Evolutionary conservation across 2,888 invertebrate genomes (phyloP).

Genomic region (Litoditis marina): DNA sequence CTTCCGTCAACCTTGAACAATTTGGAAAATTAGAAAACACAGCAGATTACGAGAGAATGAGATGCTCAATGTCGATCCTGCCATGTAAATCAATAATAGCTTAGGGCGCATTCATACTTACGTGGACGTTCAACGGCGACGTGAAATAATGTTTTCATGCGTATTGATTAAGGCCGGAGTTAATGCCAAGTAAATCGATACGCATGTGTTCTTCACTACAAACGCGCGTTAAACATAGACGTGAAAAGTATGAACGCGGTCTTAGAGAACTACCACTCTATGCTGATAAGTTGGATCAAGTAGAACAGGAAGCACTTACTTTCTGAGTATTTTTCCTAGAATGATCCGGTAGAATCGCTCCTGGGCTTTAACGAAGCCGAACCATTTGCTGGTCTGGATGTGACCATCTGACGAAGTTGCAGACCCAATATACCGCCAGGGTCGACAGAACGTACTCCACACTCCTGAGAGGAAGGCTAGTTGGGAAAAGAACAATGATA

Average conservation of each 20-base stretch:
- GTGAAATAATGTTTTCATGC: too few relatives aligned
- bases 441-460: constrained; percentile 36
- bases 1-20: constrained; percentile 20
- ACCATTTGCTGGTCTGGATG: constrained; percentile 10
- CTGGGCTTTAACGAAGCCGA: constrained; percentile 28
- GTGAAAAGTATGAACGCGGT: too few relatives aligned
- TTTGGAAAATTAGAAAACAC: too few relatives aligned
- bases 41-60: not conserved
- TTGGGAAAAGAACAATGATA: not conserved
- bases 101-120: too few relatives aligned
- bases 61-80: too few relatives aligned
- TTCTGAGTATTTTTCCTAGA: constrained; percentile 42
- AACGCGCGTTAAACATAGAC: too few relatives aligned
- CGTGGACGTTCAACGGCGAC: too few relatives aligned
- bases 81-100: too few relatives aligned
- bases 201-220: too few relatives aligned
- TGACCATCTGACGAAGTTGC: constrained; percentile 10
- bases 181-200: too few relatives aligned
- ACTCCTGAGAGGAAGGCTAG: constrained; percentile 12
- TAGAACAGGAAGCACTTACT: constrained; percentile 8
- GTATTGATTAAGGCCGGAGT: too few relatives aligned
- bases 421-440: constrained; percentile 34
- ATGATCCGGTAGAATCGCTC: constrained; percentile 37
- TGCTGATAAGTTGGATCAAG: not conserved
- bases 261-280: too few relatives aligned